Base-by-base conservation (phyloP, 1,140 invertebrate species). In the Listronotus bonariensis region DNA sequence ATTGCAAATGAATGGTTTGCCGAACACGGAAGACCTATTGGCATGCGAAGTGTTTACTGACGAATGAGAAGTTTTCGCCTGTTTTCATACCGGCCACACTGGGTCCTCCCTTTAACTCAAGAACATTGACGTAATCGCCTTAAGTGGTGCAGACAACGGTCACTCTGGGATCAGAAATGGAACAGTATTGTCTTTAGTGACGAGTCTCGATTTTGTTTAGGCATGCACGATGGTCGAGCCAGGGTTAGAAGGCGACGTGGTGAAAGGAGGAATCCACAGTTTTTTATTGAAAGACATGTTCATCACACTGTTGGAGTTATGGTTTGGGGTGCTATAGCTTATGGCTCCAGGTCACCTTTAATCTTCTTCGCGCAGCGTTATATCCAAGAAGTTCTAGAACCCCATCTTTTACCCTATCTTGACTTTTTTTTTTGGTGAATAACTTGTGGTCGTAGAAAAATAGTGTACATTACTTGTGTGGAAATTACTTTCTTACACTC, bases 201-300 rank as follows among this genome's bases (percentile, higher is more conserved):
- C n/a, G n/a, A n/a, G n/a, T n/a, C n/a, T n/a, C n/a, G n/a, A n/a
- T n/a, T n/a, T n/a, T n/a, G n/a, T n/a, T n/a, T n/a, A n/a, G n/a
- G n/a, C n/a, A n/a, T n/a, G n/a, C n/a, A n/a, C n/a, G n/a, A n/a
- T n/a, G n/a, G n/a, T n/a, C n/a, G n/a, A n/a, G n/a, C 38, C 51
- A 65, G 67, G 14, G 68, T 69, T 45, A 71, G 62, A 62, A 45
- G 64, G 32, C n/a, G 62, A 55, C 55, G 20, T 26, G 55, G 20
- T 40, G 57, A 68, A 65, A 55, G 70, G 26, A 17, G 58, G 20
- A 41, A 53, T 41, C 20, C 55, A 49, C 42, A 41, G 14, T 67
- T 62, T 62, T 41, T 32, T 32, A 34, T 53, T 48, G 20, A 53
- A 31, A 60, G 64, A 32, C 49, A 36, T 54, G 51, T 62, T 20